Conservation (phyloP, 2,888 invertebrate species). For the Thera britannica region DNA sequence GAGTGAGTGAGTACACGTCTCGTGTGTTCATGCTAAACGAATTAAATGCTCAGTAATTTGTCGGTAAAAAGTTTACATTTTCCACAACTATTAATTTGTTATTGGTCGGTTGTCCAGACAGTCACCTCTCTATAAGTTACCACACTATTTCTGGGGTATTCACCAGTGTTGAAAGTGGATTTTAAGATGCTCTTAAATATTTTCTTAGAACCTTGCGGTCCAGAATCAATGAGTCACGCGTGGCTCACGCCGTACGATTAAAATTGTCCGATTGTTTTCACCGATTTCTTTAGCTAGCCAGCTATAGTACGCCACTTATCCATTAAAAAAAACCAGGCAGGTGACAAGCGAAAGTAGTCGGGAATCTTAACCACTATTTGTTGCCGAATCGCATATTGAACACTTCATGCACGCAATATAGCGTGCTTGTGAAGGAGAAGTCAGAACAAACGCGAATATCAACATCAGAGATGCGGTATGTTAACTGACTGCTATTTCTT, state of each 20-base stretch:
- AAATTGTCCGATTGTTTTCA: slow-evolving; percentile 41
- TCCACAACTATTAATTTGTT: neutral
- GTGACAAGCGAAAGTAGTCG: slow-evolving; percentile 67
- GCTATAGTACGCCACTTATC: slow-evolving; percentile 51
- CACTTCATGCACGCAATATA: slow-evolving; percentile 61
- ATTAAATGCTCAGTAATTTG: slow-evolving; percentile 10
- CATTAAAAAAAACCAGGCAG: slow-evolving; percentile 50
- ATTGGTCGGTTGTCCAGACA: neutral
- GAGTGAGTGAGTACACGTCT: neutral
- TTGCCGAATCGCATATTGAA: slow-evolving; percentile 58
- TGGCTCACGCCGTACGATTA: slow-evolving; percentile 46
- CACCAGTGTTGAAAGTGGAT: slow-evolving; percentile 30
- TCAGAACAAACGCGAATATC: slow-evolving; percentile 29
- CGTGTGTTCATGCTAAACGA: slow-evolving; percentile 11
- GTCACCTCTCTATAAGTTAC: neutral
- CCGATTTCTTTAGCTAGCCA: slow-evolving; percentile 46
- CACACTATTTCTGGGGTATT: neutral
- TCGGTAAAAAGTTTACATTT: slow-evolving; percentile 5
- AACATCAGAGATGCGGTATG: neutral
- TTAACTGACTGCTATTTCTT: neutral
- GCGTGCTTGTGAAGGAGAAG: slow-evolving; percentile 53
- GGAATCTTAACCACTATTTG: slow-evolving; percentile 55
- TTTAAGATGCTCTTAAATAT: slow-evolving; percentile 43
- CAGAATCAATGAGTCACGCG: slow-evolving; percentile 55
- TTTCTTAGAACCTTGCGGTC: slow-evolving; percentile 49